These are phyloP conservation scores for Craseonycteris thonglongyai DNA, from an alignment of 2,113 vertebrate genomes.

Conservation along the genomic window DNA sequence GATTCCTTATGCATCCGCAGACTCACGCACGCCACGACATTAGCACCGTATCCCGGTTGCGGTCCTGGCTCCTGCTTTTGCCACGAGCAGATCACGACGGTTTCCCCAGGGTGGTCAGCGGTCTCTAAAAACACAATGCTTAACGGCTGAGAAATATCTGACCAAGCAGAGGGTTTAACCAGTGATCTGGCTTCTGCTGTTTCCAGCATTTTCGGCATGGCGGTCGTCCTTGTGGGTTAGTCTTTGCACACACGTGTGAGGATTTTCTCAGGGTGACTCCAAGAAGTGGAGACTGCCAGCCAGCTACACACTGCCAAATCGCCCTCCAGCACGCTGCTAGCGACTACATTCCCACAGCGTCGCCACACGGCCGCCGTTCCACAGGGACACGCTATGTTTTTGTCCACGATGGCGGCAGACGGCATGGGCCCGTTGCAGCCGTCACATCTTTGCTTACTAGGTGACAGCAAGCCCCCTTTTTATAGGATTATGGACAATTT, in stretches of 20 bases:
- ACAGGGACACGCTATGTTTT: accelerated
- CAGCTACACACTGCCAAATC: accelerated
- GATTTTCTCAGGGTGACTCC: background rate
- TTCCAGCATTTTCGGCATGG: background rate
- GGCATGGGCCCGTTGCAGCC: accelerated
- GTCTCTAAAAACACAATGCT: background rate
- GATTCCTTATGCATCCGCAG: accelerated
- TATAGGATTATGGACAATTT: background rate
- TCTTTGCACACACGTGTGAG: background rate
- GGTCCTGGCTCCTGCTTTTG: background rate
- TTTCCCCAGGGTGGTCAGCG: background rate
- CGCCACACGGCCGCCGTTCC: accelerated
- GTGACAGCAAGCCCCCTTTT: background rate
- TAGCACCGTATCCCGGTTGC: accelerated
- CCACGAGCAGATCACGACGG: background rate
- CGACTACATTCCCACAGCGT: background rate
- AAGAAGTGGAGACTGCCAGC: background rate
- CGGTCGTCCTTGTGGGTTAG: accelerated
- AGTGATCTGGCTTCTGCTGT: background rate
- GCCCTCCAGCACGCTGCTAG: background rate
- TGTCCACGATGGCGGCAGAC: background rate
- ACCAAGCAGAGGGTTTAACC: background rate
- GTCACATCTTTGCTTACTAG: background rate
- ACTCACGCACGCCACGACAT: no score
- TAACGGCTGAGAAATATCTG: background rate